Conservation (phyloP, 2,888 invertebrate genomes). For the Andrena marginata region DNA sequence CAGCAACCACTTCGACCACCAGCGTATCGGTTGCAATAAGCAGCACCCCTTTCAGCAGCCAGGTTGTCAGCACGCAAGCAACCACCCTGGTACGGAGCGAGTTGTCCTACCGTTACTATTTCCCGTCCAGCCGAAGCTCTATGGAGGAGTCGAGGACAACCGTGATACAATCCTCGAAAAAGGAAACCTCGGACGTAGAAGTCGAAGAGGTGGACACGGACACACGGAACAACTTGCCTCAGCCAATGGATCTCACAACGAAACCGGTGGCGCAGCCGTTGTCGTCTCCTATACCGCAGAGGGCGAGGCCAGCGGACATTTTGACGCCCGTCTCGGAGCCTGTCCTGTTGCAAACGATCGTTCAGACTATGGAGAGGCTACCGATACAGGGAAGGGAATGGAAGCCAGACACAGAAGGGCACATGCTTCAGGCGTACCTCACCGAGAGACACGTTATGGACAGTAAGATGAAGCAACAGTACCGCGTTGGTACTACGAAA, state of each 20-base stretch:
- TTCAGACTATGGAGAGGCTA: constrained; percentile 88
- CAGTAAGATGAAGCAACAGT: constrained; percentile 89
- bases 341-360: constrained; percentile 88
- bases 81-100: constrained; percentile 78
- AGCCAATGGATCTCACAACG: constrained; percentile 85
- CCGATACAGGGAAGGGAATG: constrained; percentile 87
- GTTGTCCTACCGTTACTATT: constrained; percentile 82
- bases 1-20: constrained; percentile 58
- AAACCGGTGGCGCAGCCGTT: constrained; percentile 69
- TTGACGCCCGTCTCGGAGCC: constrained; percentile 88
- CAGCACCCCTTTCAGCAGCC: constrained; percentile 61
- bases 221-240: constrained; percentile 67
- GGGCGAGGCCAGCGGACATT: constrained; percentile 85
- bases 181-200: constrained; percentile 74
- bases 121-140: constrained; percentile 79
- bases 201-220: constrained; percentile 67
- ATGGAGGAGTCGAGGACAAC: constrained; percentile 71
- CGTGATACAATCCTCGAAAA: constrained; percentile 74
- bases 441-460: constrained; percentile 90
- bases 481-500: constrained; percentile 77
- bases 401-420: constrained; percentile 86
- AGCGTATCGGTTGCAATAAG: constrained; percentile 61
- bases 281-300: constrained; percentile 67
- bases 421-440: constrained; percentile 90
- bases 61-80: constrained; percentile 67